Conservation (phyloP, 2,888 invertebrate genomes). For the Aporophyla lueneburgensis region DNA sequence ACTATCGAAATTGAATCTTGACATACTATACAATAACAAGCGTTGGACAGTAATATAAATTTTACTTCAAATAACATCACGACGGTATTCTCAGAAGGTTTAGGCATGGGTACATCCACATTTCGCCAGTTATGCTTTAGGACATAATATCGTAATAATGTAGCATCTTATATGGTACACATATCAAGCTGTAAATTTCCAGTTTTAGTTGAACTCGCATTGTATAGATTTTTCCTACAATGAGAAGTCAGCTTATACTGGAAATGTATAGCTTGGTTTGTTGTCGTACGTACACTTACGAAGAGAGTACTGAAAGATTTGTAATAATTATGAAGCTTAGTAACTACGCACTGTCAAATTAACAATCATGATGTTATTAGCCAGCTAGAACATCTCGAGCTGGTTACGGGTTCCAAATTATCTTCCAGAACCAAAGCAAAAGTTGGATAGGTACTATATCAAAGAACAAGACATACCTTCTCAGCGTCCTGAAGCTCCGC, state of each 20-base stretch:
- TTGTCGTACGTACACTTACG: background rate
- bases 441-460: background rate
- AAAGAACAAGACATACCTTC: conserved; percentile 71
- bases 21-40: background rate
- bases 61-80: background rate
- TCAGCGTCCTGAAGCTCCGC: conserved; percentile 94
- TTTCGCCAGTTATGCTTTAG: no score
- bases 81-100: background rate
- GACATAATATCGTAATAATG: background rate
- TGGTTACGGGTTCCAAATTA: background rate
- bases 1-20: background rate
- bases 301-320: background rate
- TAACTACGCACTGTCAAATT: background rate
- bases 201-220: no score
- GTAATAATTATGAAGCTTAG: background rate
- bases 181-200: no score
- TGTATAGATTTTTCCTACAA: no score
- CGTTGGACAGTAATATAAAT: background rate
- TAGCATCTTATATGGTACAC: background rate
- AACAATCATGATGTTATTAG: background rate
- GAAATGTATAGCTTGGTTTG: no score
- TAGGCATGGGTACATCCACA: background rate
- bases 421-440: background rate
- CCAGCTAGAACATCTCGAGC: background rate
- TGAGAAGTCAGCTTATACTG: no score